Percentiles rank a stretch among this genome's conserved stretches.
These are phyloP conservation scores for Brachionus manjavacas DNA, from an alignment of 1,140 invertebrate genomes.

Conservation along the genomic window DNA sequence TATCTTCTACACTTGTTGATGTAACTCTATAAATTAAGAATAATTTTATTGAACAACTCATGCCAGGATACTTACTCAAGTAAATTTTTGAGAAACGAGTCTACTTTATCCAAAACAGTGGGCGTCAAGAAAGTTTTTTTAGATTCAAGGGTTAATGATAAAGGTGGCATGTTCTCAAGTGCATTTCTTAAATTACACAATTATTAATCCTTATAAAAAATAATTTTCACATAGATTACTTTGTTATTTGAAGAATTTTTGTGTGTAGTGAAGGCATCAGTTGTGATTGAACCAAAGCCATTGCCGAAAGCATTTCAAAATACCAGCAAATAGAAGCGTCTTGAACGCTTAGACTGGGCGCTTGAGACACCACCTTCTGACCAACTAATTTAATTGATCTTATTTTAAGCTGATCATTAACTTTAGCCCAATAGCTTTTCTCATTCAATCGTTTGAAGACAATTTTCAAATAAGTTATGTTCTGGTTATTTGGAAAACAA, in stretches of 20 bases:
- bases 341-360: neutral
- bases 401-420: slow-evolving; percentile 23
- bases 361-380: neutral
- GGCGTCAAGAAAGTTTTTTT: slow-evolving; percentile 8
- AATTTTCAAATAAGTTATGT: slow-evolving; percentile 11
- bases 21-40: neutral
- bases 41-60: neutral
- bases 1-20: neutral
- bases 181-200: neutral
- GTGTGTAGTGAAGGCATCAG: neutral
- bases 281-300: slow-evolving; percentile 27
- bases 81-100: neutral
- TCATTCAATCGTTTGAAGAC: neutral
- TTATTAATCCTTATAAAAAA: neutral
- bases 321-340: slow-evolving; percentile 35
- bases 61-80: neutral
- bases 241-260: slow-evolving; percentile 32
- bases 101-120: slow-evolving; percentile 21
- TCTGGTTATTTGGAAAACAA: slow-evolving; percentile 29
- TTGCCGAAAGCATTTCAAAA: slow-evolving; percentile 33
- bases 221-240: neutral
- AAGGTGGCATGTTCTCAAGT: neutral
- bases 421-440: slow-evolving; percentile 22
- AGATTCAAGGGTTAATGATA: neutral
- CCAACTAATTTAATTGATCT: slow-evolving; percentile 20